Base-by-base conservation (phyloP, 1,140 invertebrate species). In the Conus betulinus region DNA sequence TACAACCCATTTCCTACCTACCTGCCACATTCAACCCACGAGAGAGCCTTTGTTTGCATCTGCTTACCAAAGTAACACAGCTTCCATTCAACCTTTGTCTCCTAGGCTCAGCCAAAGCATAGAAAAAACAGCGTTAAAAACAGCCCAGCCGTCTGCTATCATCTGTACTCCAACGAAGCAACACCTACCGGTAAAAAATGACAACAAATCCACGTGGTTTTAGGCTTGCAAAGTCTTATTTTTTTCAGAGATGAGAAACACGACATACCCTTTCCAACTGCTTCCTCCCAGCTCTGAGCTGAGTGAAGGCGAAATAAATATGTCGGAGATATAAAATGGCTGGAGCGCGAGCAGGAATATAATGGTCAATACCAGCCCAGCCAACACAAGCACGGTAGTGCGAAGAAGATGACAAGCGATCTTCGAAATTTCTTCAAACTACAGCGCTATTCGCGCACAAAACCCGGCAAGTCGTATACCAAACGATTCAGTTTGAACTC, bases 281-380 rank as follows among this genome's bases (percentile, higher is more conserved):
- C 71, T 78, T 87, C 85, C 85, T 87, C 85, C 71, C 25, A 79
- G 71, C 53, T 87, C 85, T 79, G 63, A 67, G 78, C 88, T 87
- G 67, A 63, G 71, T 82, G 81, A 87, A 87, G 53, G 78, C 88
- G 76, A 83, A 82, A 87, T 84, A 83, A 87, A 87, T 87, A 88
- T 87, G 85, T 87, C 85, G 85, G 86, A n/a, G 85, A 89, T 85
- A 87, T 89, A 89, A 89, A 89, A 87, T 87, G 85, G 85, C 88
- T 87, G 88, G 79, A 87, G 85, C 78, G 81, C 81, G 67, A 82
- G 86, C 86, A 85, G 86, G 78, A 87, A 87, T 82, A 89, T 87
- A 87, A 87, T 87, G 82, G 86, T 89, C 85, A 89, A 89, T 87
- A 89, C 86, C 86, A 84, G 81, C 81, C 81, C 51, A 87, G 85